Base-by-base conservation (phyloP, 2,113 vertebrate species). In the Colaptes auratus region DNA sequence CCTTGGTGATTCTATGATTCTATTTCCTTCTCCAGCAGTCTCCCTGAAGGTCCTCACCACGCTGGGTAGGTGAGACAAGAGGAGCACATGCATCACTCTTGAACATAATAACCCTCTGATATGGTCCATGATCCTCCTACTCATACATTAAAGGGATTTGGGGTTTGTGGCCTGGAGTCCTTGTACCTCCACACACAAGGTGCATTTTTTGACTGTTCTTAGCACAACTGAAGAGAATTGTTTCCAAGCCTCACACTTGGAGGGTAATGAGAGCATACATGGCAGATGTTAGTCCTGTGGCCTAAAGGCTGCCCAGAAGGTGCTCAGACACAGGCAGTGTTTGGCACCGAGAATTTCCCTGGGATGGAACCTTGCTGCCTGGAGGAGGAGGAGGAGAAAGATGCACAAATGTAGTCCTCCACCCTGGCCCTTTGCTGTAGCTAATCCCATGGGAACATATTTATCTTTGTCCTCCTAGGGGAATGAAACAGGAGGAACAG, bases 401-500 rank as follows among this genome's bases (percentile, higher is more conserved):
- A 61, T 20, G 46, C 7, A 12, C 8, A 2, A 35, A 36, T 9
- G 2, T 18, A 28, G 58, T 83, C 28, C 67, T 61, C 33, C 35
- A 69, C 12, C 59, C 67, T 18, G 4, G 20, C 55, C 14, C 39
- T 23, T 17, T 79, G 53, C 55, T 36, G 16, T 9, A 73, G 59
- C 50, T 80, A 28, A 52, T 80, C 83, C 72, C 50, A 42, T 53
- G 90, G 69, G 46, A 86, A 55, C 3, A 1, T 12, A 30, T 19
- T 44, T 86, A 74, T 48, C 39, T 80, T 69, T 52, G 55, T 58
- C 35, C n/a, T 90, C 31, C 39, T 66, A n/a, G 31, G 24, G 71
- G 59, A 24, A 92, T 10, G 24, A 44, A 93, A 60, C 67, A 36
- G 67, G 80, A 86, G 59, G 59, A 92, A 92, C 77, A 71, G 59